Base-by-base conservation (phyloP, 2,113 vertebrate species). In the Psilopsiagon aurifrons region DNA sequence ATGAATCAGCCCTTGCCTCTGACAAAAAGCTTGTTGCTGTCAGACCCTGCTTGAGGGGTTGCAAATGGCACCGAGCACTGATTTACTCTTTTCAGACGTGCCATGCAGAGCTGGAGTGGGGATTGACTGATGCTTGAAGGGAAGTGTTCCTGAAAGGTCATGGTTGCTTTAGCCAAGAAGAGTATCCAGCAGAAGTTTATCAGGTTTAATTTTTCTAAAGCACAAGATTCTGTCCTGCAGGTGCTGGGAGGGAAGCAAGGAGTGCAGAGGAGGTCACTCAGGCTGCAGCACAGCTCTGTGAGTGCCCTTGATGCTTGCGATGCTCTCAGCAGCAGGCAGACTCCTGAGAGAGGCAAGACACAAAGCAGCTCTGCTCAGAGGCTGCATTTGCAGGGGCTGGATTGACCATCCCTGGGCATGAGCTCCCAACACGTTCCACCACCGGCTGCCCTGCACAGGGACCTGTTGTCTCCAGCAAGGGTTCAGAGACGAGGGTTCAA, bases 391-490 rank as follows among this genome's bases (percentile, higher is more conserved):
- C 46, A 51, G 51, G 43, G 16, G 6, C 55, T n/a, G 75, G 29
- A 24, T 73, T 51, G 77, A 20, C 59, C 78, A 35, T 20, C 25
- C 39, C 41, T n/a, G 14, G 63, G 33, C 22, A 15, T 3, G 29
- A 85, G 52, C 52, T 68, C 22, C 69, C 9, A 5, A 13, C 23
- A 5, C 5, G 0, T 70, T 59, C 41, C 33, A 10, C 23, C 80
- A 11, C 13, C 0, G 0, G 39, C 55, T 70, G 67, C 75, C 59
- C 74, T 8, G 3, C 7, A 0, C 3, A 4, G 44, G 44, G 28
- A 66, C 51, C 59, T 25, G 15, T 11, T 24, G 11, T 57, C 44
- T 75, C 44, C 41, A 17, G 51, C 13, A 13, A 14, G 33, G 20
- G 13, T n/a, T n/a, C 33, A 57, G 55, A 33, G 55, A 14, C 4